Percentiles rank a stretch among this genome's conserved stretches.
phyloP scores from a whole-genome alignment of 2,113 vertebrate species.

The Tachysurus vachellii region DNA sequence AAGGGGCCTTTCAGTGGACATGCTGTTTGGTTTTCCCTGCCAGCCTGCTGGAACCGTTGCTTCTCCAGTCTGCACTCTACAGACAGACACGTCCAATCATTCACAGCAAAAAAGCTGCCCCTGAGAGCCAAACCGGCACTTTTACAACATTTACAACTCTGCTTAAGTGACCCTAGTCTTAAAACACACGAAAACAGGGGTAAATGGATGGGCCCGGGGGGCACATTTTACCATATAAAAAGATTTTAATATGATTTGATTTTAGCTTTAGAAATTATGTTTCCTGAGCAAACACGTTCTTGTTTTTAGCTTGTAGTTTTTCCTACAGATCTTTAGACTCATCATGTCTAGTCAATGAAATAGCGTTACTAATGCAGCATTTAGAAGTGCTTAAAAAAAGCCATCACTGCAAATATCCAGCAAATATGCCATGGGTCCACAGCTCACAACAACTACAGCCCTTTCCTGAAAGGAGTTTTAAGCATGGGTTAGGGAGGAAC shows the following conservation, averaged over 20 bases:
- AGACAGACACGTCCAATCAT: conserved; percentile 38
- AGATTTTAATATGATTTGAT: background rate
- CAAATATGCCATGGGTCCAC: conserved; percentile 27
- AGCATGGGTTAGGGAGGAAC: background rate
- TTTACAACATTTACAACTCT: conserved; percentile 1
- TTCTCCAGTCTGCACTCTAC: conserved; percentile 37
- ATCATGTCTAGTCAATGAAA: background rate
- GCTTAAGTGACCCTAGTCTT: background rate
- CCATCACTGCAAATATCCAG: conserved; percentile 24
- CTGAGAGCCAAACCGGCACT: background rate
- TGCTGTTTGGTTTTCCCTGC: conserved; percentile 49
- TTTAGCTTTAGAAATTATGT: background rate
- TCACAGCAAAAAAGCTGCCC: conserved; percentile 44
- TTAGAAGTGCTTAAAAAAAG: conserved; percentile 18
- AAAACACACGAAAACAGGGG: background rate
- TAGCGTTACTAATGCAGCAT: background rate
- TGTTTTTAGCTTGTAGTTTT: background rate
- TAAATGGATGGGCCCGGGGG: background rate
- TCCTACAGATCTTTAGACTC: too few relatives aligned
- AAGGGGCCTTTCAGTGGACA: conserved; percentile 70
- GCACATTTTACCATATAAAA: background rate
- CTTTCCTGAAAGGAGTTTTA: background rate
- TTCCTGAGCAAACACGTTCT: background rate
- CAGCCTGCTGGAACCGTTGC: conserved; percentile 58
- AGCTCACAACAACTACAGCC: background rate